These are phyloP conservation scores for Drosophila albomicans DNA, from an alignment of 1,140 invertebrate species.

Conservation along the genomic window DNA sequence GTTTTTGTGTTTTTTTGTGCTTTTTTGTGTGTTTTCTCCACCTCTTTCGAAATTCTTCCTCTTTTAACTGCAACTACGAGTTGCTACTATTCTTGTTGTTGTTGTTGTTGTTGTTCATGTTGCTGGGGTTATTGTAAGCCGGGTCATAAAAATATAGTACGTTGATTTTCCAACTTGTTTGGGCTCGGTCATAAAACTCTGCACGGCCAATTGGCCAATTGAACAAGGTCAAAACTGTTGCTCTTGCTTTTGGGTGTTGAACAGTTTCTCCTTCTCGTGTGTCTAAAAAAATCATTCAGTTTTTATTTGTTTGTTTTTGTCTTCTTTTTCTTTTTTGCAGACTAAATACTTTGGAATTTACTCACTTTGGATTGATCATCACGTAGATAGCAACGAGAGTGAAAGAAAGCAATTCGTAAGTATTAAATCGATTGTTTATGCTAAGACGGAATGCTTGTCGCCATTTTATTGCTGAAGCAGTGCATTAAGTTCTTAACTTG, in stretches of 20 bases:
- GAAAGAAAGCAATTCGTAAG: constrained; percentile 33
- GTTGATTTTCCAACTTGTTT: constrained; percentile 34
- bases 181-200: constrained; percentile 31
- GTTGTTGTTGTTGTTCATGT: not conserved
- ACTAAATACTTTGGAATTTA: constrained; percentile 53
- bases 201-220: constrained; percentile 39
- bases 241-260: not conserved
- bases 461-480: constrained; percentile 1
- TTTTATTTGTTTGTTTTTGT: constrained; percentile 14
- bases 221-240: constrained; percentile 9
- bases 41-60: not conserved
- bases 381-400: not conserved
- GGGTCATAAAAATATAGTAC: constrained; percentile 43
- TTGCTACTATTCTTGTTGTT: not conserved
- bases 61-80: constrained; percentile 12
- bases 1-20: constrained; percentile 11
- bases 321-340: constrained; percentile 44
- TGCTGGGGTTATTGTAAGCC: constrained; percentile 22
- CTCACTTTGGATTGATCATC: constrained; percentile 37
- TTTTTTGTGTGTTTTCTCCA: not conserved
- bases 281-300: constrained; percentile 35
- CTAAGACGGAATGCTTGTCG: constrained; percentile 1
- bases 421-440: constrained; percentile 31
- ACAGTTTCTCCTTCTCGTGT: not conserved
- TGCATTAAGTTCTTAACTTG: constrained; percentile 28